Conservation (phyloP, 2,797 vertebrate genomes). For the Sebastes matsubarae region DNA sequence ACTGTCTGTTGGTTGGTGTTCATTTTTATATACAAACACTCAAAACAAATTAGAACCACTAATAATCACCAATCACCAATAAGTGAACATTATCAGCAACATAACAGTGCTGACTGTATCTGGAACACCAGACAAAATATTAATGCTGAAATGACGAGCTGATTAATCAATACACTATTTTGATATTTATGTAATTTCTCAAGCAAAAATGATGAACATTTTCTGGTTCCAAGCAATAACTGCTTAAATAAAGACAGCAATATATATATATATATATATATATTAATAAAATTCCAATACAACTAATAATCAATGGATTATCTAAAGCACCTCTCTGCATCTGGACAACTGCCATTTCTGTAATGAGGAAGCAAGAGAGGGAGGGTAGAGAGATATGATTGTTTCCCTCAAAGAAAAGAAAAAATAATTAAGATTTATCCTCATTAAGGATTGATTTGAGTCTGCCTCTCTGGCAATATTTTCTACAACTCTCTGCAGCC, state of each 20-base stretch:
- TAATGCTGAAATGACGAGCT: neutral
- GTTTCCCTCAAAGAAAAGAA: slow-evolving; percentile 71
- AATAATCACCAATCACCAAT: no score
- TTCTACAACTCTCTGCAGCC: slow-evolving; percentile 58
- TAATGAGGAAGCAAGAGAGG: slow-evolving; percentile 74
- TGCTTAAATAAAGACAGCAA: slow-evolving; percentile 92
- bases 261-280: slow-evolving; percentile 58
- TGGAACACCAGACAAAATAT: neutral
- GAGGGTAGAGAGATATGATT: slow-evolving; percentile 73
- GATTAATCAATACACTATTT: neutral
- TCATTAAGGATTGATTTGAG: slow-evolving; percentile 81
- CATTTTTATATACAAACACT: no score
- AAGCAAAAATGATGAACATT: neutral
- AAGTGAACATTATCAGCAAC: no score
- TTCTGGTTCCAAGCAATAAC: slow-evolving; percentile 82
- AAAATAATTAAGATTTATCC: slow-evolving; percentile 71
- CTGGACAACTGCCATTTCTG: slow-evolving; percentile 80
- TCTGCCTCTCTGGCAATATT: slow-evolving; percentile 75
- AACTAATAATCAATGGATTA: slow-evolving; percentile 90
- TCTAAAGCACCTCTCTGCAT: slow-evolving; percentile 91
- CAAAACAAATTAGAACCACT: no score
- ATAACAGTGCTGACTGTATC: neutral
- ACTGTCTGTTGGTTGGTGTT: no score
- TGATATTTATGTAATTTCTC: neutral
- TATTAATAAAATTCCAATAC: slow-evolving; percentile 94